These are phyloP conservation scores for Arenicola marina DNA, from an alignment of 2,888 invertebrate genomes.

Conservation along the genomic window DNA sequence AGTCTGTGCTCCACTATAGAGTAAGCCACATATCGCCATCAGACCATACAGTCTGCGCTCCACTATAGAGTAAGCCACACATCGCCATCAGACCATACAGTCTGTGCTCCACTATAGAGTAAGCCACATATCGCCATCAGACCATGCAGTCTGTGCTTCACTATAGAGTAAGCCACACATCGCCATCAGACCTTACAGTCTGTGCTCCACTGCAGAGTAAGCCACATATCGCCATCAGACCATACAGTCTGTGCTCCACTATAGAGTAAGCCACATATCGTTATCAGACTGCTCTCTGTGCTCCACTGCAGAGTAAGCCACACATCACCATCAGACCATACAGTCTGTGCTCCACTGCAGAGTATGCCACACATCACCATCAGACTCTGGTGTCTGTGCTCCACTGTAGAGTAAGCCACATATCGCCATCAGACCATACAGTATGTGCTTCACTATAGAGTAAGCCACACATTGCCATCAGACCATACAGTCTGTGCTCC, in stretches of 20 bases:
- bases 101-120: conserved; percentile 26
- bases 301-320: conserved; percentile 25
- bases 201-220: conserved; percentile 26
- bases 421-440: conserved; percentile 22
- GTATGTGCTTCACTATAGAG: conserved; percentile 25
- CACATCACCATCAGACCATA: conserved; percentile 23
- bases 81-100: conserved; percentile 22
- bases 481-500: conserved; percentile 24
- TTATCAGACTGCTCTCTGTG: conserved; percentile 22
- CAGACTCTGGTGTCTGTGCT: conserved; percentile 22
- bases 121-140: conserved; percentile 18
- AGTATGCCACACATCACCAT: conserved; percentile 23
- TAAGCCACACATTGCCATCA: conserved; percentile 20
- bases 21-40: conserved; percentile 23
- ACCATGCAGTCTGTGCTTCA: conserved; percentile 23
- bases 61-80: conserved; percentile 25
- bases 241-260: conserved; percentile 22
- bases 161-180: conserved; percentile 26
- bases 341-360: conserved; percentile 21
- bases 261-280: conserved; percentile 25
- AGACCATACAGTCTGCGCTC: conserved; percentile 24
- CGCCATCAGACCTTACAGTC: conserved; percentile 21
- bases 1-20: conserved; percentile 23
- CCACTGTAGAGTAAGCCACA: conserved; percentile 25
- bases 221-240: conserved; percentile 19